These are phyloP conservation scores for Druon quercuslanigerum DNA, from an alignment of 1,140 invertebrate genomes.

Conservation along the genomic window DNA sequence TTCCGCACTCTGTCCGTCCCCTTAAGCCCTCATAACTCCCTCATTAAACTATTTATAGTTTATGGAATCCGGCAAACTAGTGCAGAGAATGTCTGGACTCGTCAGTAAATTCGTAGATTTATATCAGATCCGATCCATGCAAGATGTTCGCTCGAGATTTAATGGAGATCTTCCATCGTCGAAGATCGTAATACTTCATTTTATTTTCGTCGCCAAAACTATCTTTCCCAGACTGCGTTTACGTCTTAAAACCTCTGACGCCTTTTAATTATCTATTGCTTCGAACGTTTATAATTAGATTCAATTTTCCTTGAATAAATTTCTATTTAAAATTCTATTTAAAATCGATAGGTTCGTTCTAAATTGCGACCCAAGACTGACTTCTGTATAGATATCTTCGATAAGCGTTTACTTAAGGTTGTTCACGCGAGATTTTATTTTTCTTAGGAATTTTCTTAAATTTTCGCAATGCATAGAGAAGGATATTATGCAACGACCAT, in stretches of 20 bases:
- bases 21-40: constrained; percentile 48
- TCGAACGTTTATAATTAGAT: too few relatives aligned
- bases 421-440: too few relatives aligned
- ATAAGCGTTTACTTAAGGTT: too few relatives aligned
- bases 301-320: too few relatives aligned
- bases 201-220: background rate
- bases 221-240: background rate
- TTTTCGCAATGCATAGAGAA: too few relatives aligned
- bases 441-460: too few relatives aligned
- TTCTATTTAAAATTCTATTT: too few relatives aligned
- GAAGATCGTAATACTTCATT: background rate
- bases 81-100: constrained; percentile 39
- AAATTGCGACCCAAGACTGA: too few relatives aligned
- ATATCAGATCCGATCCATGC: constrained; percentile 8
- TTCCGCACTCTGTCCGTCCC: constrained; percentile 24
- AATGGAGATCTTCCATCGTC: background rate
- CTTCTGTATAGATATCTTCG: too few relatives aligned
- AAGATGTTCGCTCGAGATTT: constrained; percentile 2
- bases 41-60: constrained; percentile 56
- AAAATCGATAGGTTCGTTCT: too few relatives aligned
- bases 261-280: background rate
- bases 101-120: constrained; percentile 25
- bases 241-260: background rate
- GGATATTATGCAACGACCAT: too few relatives aligned
- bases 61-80: constrained; percentile 36